Percentiles rank a stretch among this genome's conserved stretches.
Conservation (phyloP, 2,888 invertebrate species). For the Tetheella fluctuosa region DNA sequence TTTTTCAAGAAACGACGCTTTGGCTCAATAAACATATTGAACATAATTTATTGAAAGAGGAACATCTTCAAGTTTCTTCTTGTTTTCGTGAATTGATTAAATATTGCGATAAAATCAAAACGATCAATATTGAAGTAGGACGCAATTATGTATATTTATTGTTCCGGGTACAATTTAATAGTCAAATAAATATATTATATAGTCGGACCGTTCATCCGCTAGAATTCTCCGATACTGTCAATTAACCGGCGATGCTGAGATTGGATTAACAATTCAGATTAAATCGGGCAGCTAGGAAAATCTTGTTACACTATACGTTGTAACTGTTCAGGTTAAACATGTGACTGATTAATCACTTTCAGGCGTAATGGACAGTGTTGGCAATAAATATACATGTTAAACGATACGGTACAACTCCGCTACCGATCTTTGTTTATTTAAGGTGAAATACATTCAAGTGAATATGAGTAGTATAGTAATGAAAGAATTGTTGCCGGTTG, state of each 20-base stretch:
- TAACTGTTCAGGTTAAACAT: slow-evolving; percentile 48
- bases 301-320: slow-evolving; percentile 37
- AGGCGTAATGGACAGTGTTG: slow-evolving; percentile 56
- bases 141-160: not conserved
- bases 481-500: slow-evolving; percentile 21
- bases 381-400: slow-evolving; percentile 48
- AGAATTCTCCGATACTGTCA: slow-evolving; percentile 60
- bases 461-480: slow-evolving; percentile 35
- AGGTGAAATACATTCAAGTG: slow-evolving; percentile 36
- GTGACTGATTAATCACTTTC: slow-evolving; percentile 56
- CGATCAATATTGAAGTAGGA: not conserved
- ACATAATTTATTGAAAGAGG: no score
- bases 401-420: slow-evolving; percentile 31
- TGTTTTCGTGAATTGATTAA: not conserved
- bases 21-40: no score
- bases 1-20: no score
- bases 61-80: no score
- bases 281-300: slow-evolving; percentile 58
- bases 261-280: slow-evolving; percentile 77
- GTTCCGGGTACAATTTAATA: slow-evolving; percentile 30
- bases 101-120: not conserved
- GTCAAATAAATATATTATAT: slow-evolving; percentile 67
- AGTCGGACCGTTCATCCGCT: slow-evolving; percentile 40
- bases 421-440: slow-evolving; percentile 30
- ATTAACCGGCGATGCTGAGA: slow-evolving; percentile 65